A percentile compares a stretch with the other conserved stretches of the same genome.
Conservation (phyloP, 2,113 vertebrate species). For the Xenopus tropicalis region UCB_Xtro_10.0 CM004449.2:63679501-63680000, state of each 20-base stretch:
- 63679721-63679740: slow-evolving; percentile 47
- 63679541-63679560: not conserved
- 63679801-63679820: slow-evolving; percentile 61
- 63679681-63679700: slow-evolving; percentile 72
- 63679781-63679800: slow-evolving; percentile 50
- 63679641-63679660: not conserved
- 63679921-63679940: slow-evolving; percentile 51
- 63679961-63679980: slow-evolving; percentile 77
- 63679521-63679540: not conserved
- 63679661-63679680: slow-evolving; percentile 49
- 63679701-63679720: slow-evolving; percentile 67
- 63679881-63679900: slow-evolving; percentile 51
- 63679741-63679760: not conserved
- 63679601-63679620: not conserved
- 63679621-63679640: not conserved
- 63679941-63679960: slow-evolving; percentile 60
- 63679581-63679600: slow-evolving; percentile 2
- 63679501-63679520: not conserved
- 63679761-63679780: not conserved
- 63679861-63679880: slow-evolving; percentile 44
- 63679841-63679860: slow-evolving; percentile 70
- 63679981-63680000: slow-evolving; percentile 92
- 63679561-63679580: not conserved
- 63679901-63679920: slow-evolving; percentile 47
- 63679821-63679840: slow-evolving; percentile 65